Conservation (phyloP, 2,888 invertebrate species). For the Pseudoips prasinana region DNA sequence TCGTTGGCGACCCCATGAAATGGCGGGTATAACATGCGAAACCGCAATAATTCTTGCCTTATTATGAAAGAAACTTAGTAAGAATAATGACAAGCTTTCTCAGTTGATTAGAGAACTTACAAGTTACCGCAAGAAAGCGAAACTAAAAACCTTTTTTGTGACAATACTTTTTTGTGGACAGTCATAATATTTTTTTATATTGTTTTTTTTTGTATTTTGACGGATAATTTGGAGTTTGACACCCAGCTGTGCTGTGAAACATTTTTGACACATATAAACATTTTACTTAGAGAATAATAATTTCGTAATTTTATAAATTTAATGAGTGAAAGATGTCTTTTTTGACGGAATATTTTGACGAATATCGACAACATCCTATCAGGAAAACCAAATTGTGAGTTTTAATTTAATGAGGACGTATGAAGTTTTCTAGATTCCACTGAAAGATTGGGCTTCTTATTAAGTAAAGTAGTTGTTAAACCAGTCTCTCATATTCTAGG, state of each 20-base stretch:
- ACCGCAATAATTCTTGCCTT: slow-evolving; percentile 61
- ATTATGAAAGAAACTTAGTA: slow-evolving; percentile 58
- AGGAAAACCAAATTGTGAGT: slow-evolving; percentile 70
- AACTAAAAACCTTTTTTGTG: slow-evolving; percentile 1
- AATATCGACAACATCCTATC: slow-evolving; percentile 66
- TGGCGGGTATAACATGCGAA: slow-evolving; percentile 61
- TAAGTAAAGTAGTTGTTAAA: no score
- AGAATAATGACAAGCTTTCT: slow-evolving; percentile 39
- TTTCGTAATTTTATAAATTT: slow-evolving; percentile 13
- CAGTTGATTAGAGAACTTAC: slow-evolving; percentile 44
- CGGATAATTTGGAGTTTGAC: neutral
- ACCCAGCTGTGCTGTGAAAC: neutral
- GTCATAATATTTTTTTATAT: neutral
- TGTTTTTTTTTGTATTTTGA: no score
- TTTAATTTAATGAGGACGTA: no score
- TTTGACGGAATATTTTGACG: slow-evolving; percentile 75
- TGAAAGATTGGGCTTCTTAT: no score
- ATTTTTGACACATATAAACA: slow-evolving; percentile 6
- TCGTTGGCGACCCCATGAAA: slow-evolving; percentile 51
- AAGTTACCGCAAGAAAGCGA: slow-evolving; percentile 11
- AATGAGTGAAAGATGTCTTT: slow-evolving; percentile 57
- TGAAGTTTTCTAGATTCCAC: no score
- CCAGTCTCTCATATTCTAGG: no score
- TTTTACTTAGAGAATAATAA: slow-evolving; percentile 4
- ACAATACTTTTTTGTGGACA: neutral